Percentiles rank a stretch among this genome's conserved stretches.
Evolutionary conservation across 2,113 vertebrate species (phyloP).

Genomic region (Pomatostomus ruficeps): DNA sequence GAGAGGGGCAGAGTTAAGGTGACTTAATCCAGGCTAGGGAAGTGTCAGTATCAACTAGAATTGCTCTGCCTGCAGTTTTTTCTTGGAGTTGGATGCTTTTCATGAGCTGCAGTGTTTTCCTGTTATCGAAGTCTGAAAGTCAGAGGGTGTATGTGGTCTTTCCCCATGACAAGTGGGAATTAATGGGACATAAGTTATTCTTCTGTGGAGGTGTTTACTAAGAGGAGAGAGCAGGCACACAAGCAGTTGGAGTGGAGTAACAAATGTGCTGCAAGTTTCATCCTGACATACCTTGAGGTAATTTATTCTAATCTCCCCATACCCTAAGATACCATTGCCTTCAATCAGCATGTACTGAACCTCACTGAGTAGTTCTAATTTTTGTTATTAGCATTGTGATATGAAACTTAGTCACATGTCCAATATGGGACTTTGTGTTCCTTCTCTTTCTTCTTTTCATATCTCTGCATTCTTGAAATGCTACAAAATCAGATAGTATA

Average conservation of each 20-base stretch:
- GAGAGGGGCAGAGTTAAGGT: not conserved
- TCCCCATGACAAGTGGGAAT: not conserved
- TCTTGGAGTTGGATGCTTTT: not conserved
- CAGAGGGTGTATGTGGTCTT: not conserved
- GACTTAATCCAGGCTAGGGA: not conserved
- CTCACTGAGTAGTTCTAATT: not conserved
- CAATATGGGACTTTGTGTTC: not conserved
- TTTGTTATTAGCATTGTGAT: constrained; percentile 43
- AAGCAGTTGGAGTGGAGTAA: not conserved
- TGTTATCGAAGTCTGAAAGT: not conserved
- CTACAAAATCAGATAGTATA: not conserved
- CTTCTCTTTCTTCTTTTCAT: not conserved
- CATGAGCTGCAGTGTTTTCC: not conserved
- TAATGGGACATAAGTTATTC: not conserved
- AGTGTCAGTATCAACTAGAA: not conserved
- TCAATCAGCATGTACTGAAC: not conserved
- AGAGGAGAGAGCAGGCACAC: not conserved
- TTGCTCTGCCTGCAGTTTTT: not conserved
- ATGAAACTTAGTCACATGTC: not conserved
- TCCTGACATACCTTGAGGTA: constrained; percentile 1
- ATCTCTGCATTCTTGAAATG: not conserved
- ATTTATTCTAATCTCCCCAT: not conserved
- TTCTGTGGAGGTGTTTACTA: not conserved
- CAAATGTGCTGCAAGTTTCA: not conserved
- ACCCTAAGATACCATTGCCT: not conserved